Base-by-base conservation (phyloP, 2,113 vertebrate species). In the Pitta sordida region DNA sequence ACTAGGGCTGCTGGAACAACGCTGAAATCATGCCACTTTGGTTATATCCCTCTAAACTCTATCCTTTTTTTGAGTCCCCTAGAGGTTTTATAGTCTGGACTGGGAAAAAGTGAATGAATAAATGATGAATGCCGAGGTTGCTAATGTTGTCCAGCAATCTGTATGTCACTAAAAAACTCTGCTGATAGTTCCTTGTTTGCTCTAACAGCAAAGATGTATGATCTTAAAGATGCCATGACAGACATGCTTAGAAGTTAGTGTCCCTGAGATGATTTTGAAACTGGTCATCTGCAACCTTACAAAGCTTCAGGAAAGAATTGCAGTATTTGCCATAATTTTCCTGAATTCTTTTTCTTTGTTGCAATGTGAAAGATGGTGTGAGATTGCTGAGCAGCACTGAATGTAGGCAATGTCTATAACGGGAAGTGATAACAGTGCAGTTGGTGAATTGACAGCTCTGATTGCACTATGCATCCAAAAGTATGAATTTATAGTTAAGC, bases 361-460 rank as follows among this genome's bases (percentile, higher is more conserved):
- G 77, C 39, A 85, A 68, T 36, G 58, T 82, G 68, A 32, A 88
- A 86, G 83, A 86, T 92, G 80, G 86, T 46, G 73, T 79, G 81
- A 92, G 86, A 78, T 94, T 84, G 56, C 86, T 74, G 64, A 89
- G 65, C 74, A 70, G 73, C 84, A 29, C 18, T 60, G 87, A 91
- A 89, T 53, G 52, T 78, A 84, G 77, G 84, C 91, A 78, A 44
- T 71, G 43, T 89, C 89, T 91, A 43, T 92, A 91, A 86, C 0
- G 9, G 83, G 91, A 95, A 87, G 77, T 0, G 0, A 8, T 95
- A 89, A 71, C 87, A 78, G 77, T 91, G 81, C 83, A 81, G 69
- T 95, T 92, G 89, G 87, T 91, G 87, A 95, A 96, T 82, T 87
- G 89, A 95, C 84, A 82, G 65, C 48, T 91, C 86, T 78, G 36